These are phyloP conservation scores for Arion vulgaris DNA, from an alignment of 1,140 invertebrate genomes.

Conservation along the genomic window DNA sequence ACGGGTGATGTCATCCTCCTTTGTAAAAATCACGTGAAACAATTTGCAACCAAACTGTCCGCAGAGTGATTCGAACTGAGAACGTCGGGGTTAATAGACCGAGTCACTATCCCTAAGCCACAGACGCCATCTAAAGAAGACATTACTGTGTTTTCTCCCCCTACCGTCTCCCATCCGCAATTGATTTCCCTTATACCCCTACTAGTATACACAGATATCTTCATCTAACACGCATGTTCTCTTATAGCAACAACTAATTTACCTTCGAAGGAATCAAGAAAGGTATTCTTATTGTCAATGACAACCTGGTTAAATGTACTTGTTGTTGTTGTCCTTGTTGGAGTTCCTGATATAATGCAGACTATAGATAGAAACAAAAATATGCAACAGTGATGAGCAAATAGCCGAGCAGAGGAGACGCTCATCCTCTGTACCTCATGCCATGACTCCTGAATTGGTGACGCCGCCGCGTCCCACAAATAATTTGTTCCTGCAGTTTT, in stretches of 20 bases:
- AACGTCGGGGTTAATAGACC: no score
- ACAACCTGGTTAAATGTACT: not conserved
- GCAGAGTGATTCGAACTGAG: no score
- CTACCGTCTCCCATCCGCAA: no score
- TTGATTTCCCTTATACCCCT: no score
- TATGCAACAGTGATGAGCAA: constrained; percentile 4
- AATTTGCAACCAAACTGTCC: no score
- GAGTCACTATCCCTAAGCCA: no score
- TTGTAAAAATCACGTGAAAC: no score
- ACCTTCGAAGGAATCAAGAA: not conserved
- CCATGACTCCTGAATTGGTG: constrained; percentile 5
- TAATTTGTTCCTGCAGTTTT: not conserved
- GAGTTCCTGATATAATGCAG: not conserved
- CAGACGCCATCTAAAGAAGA: no score
- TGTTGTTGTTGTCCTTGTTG: not conserved
- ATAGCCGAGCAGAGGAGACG: constrained; percentile 3
- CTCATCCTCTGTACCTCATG: not conserved
- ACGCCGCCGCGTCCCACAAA: constrained; percentile 7
- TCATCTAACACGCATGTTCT: no score
- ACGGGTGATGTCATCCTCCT: no score
- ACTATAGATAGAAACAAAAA: not conserved
- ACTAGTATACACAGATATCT: no score
- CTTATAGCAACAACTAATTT: not conserved
- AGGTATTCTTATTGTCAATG: not conserved
- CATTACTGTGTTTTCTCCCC: no score